Evolutionary conservation across 2,888 invertebrate species (phyloP).

Genomic region (Charanyca ferruginea): DNA sequence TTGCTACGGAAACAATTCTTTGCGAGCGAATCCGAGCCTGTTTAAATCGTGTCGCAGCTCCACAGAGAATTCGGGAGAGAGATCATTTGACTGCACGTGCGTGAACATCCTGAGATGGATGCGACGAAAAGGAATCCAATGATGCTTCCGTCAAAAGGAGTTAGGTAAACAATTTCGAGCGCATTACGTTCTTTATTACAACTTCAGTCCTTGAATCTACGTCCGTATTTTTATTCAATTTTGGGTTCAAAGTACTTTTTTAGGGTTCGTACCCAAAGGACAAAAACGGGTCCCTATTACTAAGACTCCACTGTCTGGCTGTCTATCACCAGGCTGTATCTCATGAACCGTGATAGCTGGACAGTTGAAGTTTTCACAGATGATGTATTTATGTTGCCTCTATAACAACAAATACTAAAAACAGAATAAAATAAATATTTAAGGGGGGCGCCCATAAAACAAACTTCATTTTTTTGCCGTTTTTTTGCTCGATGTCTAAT

Average conservation of each 20-base stretch:
- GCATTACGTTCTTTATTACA: slow-evolving; percentile 34
- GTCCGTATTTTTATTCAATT: slow-evolving; percentile 2
- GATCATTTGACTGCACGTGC: slow-evolving; percentile 59
- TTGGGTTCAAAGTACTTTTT: background rate
- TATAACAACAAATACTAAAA: no score
- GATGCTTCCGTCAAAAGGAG: slow-evolving; percentile 38
- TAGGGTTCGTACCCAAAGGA: no score
- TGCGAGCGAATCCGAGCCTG: slow-evolving; percentile 35
- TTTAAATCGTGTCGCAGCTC: slow-evolving; percentile 52
- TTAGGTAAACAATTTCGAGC: slow-evolving; percentile 38
- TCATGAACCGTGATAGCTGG: no score
- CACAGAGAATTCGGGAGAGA: slow-evolving; percentile 33
- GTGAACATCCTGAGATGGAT: slow-evolving; percentile 48
- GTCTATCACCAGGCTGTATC: no score
- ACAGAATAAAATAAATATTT: no score
- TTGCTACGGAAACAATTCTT: slow-evolving; percentile 61
- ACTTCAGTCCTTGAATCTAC: background rate
- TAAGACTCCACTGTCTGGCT: no score
- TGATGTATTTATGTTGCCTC: no score
- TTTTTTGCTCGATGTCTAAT: no score
- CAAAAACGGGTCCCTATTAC: no score
- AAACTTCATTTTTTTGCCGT: no score
- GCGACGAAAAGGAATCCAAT: slow-evolving; percentile 50
- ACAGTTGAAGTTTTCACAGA: no score
- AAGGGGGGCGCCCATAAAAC: no score